phyloP scores from a whole-genome alignment of 1,140 invertebrate species.

The Macrotrachela quadricornifera region DNA sequence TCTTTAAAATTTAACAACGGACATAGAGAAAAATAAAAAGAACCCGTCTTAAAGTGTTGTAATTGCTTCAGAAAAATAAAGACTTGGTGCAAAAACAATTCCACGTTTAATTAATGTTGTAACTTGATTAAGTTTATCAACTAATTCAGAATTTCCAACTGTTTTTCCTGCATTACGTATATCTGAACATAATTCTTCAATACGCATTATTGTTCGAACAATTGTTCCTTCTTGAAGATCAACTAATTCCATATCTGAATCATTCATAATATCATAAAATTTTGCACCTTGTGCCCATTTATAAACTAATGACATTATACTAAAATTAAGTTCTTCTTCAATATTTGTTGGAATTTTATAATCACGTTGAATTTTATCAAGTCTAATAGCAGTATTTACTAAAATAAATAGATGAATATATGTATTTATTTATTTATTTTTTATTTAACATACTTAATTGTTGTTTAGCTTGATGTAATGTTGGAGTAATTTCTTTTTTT shows the following conservation, averaged over 20 bases:
- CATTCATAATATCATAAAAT: not conserved
- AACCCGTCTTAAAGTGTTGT: too few relatives aligned
- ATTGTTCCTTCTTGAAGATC: conserved; percentile 62
- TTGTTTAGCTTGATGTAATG: too few relatives aligned
- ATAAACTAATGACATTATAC: conserved; percentile 71
- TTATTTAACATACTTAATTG: too few relatives aligned
- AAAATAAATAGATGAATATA: too few relatives aligned
- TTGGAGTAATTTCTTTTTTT: too few relatives aligned
- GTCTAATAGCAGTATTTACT: conserved; percentile 29
- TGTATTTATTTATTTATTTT: too few relatives aligned
- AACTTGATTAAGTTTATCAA: conserved; percentile 83
- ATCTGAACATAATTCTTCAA: conserved; percentile 67
- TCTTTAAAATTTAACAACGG: too few relatives aligned
- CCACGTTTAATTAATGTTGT: conserved; percentile 76
- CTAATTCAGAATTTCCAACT: conserved; percentile 69
- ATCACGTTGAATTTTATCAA: conserved; percentile 36
- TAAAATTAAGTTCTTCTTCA: conserved; percentile 52
- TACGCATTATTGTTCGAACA: conserved; percentile 80
- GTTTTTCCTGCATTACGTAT: conserved; percentile 69
- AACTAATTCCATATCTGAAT: not conserved
- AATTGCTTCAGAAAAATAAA: conserved; percentile 39
- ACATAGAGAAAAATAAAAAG: too few relatives aligned
- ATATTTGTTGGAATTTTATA: conserved; percentile 34
- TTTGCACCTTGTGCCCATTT: conserved; percentile 58
- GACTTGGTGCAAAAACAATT: conserved; percentile 87